A percentile compares a stretch with the other conserved stretches of the same genome.
phyloP scores from a whole-genome alignment of 2,113 vertebrate species.

The Ginglymostoma cirratum region DNA sequence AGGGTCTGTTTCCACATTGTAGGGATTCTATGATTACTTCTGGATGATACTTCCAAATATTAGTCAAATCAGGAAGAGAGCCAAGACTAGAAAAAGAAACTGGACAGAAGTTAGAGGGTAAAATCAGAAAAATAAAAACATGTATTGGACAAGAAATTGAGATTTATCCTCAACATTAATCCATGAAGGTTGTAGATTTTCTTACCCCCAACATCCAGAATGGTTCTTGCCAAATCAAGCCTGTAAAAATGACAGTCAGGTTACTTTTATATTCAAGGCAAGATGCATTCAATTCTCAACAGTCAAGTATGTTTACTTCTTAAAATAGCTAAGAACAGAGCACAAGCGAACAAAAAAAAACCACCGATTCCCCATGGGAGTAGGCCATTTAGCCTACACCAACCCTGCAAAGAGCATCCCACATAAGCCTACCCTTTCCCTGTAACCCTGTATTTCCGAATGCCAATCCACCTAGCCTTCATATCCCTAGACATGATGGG shows the following conservation, averaged over 20 bases:
- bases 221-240: slow-evolving; percentile 59
- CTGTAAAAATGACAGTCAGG: slow-evolving; percentile 52
- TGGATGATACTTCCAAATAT: not conserved
- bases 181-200: not conserved
- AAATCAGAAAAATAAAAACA: not conserved
- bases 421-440: too few relatives aligned
- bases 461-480: too few relatives aligned
- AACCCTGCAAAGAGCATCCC: too few relatives aligned
- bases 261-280: not conserved
- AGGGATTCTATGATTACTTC: not conserved
- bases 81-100: not conserved
- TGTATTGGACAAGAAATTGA: not conserved
- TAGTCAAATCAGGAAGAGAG: not conserved
- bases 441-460: too few relatives aligned
- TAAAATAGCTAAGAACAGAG: not conserved
- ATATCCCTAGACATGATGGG: too few relatives aligned
- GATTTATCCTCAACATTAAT: not conserved
- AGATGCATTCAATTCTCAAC: not conserved
- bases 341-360: too few relatives aligned
- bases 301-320: not conserved
- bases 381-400: too few relatives aligned
- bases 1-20: too few relatives aligned
- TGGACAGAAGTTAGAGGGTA: not conserved
- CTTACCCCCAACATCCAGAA: slow-evolving; percentile 72
- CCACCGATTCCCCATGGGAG: too few relatives aligned